Evolutionary conservation across 2,888 invertebrate genomes (phyloP).

Genomic region (Frankliniella intonsa): DNA sequence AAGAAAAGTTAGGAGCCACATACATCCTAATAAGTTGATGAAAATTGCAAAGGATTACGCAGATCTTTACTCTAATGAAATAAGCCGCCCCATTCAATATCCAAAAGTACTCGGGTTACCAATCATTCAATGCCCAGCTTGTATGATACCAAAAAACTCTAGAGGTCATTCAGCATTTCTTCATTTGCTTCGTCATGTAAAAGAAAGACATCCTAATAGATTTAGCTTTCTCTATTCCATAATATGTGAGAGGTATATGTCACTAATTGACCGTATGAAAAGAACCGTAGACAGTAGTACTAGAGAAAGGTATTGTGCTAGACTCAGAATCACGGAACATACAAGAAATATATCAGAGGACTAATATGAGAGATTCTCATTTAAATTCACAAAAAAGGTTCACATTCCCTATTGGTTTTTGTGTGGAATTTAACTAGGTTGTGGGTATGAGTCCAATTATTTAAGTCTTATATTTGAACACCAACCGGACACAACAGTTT

Average conservation of each 20-base stretch:
- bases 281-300: background rate
- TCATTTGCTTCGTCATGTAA: background rate
- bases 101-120: background rate
- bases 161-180: background rate
- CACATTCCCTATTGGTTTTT: too few relatives aligned
- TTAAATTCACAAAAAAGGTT: too few relatives aligned
- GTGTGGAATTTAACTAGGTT: too few relatives aligned
- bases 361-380: background rate
- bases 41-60: background rate
- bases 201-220: background rate
- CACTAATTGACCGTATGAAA: background rate
- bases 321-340: background rate
- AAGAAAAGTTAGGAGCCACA: background rate
- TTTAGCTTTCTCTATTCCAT: background rate
- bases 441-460: too few relatives aligned
- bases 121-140: background rate
- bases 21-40: background rate
- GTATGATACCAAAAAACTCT: background rate
- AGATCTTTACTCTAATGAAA: background rate
- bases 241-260: background rate
- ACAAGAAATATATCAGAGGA: background rate
- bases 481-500: too few relatives aligned
- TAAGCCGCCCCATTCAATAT: background rate
- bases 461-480: too few relatives aligned
- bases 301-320: background rate